These are phyloP conservation scores for Triops longicaudatus DNA, from an alignment of 1,140 invertebrate genomes.

Conservation along the genomic window DNA sequence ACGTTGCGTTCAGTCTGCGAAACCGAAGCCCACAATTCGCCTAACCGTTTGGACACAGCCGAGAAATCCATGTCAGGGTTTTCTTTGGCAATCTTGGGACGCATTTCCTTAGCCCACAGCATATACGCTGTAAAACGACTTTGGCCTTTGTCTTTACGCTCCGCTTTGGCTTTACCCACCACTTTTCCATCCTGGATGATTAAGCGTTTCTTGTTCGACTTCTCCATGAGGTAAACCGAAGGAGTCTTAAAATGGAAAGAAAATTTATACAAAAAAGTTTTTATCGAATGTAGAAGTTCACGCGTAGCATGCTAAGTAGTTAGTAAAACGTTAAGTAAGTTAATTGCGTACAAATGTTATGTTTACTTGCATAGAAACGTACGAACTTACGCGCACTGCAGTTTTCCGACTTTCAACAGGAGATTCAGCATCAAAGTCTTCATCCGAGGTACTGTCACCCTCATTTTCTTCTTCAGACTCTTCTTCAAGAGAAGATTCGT, in stretches of 20 bases:
- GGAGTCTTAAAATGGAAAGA: constrained; percentile 41
- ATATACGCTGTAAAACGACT: constrained; percentile 71
- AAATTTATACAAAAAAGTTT: not conserved
- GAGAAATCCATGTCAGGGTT: constrained; percentile 72
- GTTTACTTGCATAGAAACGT: not conserved
- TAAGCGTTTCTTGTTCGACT: constrained; percentile 60
- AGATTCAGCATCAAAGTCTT: not conserved
- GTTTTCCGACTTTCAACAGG: not conserved
- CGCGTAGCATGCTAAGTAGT: too few relatives aligned
- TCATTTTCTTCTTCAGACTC: constrained; percentile 22
- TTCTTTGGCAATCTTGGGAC: constrained; percentile 58
- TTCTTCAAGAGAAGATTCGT: not conserved
- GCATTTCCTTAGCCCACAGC: constrained; percentile 75
- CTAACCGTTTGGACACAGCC: constrained; percentile 64
- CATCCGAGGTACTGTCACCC: not conserved
- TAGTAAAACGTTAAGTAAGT: too few relatives aligned
- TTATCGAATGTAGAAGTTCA: too few relatives aligned
- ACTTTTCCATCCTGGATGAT: constrained; percentile 58
- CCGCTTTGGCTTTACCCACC: constrained; percentile 46
- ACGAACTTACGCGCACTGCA: not conserved
- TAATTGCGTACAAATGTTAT: too few relatives aligned
- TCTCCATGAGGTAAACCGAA: constrained; percentile 68
- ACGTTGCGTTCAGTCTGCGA: constrained; percentile 41
- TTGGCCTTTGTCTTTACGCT: constrained; percentile 67
- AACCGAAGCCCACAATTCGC: constrained; percentile 75